These are phyloP conservation scores for Scolopax bukidnonensis DNA, from an alignment of 2,797 vertebrate genomes.

Conservation along the genomic window DNA sequence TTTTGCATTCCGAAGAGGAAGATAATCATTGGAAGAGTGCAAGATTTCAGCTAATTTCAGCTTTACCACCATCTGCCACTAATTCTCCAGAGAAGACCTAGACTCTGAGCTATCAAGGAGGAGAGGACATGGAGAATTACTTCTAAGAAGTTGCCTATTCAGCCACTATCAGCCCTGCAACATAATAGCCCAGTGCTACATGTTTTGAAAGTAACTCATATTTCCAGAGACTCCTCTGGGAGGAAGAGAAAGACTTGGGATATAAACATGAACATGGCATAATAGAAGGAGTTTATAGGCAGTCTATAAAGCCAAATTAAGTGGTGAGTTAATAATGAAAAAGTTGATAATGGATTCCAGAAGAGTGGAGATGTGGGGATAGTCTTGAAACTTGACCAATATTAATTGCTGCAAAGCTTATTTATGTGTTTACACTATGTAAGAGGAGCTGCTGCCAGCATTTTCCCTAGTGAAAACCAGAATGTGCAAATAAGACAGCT, in stretches of 20 bases:
- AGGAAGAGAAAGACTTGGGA: neutral
- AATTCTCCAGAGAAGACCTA: slow-evolving; percentile 23
- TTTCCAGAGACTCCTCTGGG: neutral
- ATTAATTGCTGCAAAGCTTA: slow-evolving; percentile 53
- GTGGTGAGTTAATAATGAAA: slow-evolving; percentile 53
- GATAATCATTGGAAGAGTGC: neutral
- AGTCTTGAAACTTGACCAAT: slow-evolving; percentile 45
- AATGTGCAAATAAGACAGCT: slow-evolving; percentile 19
- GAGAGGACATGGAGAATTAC: slow-evolving; percentile 22
- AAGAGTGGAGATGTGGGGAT: slow-evolving; percentile 24
- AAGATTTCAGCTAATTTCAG: slow-evolving; percentile 53
- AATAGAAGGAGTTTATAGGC: slow-evolving; percentile 12
- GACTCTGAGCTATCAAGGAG: slow-evolving; percentile 21
- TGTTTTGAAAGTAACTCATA: neutral
- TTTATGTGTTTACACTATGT: slow-evolving; percentile 44
- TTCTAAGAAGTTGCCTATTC: slow-evolving; percentile 3
- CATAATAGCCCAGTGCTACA: neutral
- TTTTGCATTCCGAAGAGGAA: neutral
- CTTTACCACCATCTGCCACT: slow-evolving; percentile 34
- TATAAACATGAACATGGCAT: neutral
- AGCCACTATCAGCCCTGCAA: neutral
- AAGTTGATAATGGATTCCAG: slow-evolving; percentile 55
- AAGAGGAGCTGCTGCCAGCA: slow-evolving; percentile 31
- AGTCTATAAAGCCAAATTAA: slow-evolving; percentile 34
- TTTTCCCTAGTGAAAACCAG: slow-evolving; percentile 36